Evolutionary conservation across 2,888 invertebrate species (phyloP).

Genomic region (Iphiclides podalirius): DNA sequence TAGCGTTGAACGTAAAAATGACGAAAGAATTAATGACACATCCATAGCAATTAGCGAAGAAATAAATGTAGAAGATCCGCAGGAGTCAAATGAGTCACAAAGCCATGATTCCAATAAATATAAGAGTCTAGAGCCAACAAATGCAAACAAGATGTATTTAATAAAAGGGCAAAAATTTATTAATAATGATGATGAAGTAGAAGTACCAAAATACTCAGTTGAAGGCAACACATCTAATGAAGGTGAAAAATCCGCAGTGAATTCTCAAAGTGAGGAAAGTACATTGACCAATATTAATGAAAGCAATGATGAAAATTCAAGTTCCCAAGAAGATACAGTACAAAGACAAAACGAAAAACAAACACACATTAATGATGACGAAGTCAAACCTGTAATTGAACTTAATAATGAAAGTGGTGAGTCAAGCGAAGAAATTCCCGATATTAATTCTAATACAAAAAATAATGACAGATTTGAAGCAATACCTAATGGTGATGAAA

Average conservation of each 20-base stretch:
- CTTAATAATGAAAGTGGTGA: constrained; percentile 50
- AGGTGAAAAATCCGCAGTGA: constrained; percentile 28
- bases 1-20: too few species aligned
- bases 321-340: constrained; percentile 6
- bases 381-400: constrained; percentile 68
- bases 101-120: too few species aligned
- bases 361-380: constrained; percentile 54
- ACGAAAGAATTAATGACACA: too few species aligned
- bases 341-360: constrained; percentile 27
- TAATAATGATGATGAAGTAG: too few species aligned
- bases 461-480: constrained; percentile 2
- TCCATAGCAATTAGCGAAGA: too few species aligned
- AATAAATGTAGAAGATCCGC: too few species aligned
- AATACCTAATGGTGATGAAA: not conserved
- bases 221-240: constrained; percentile 14
- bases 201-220: not conserved
- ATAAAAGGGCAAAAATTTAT: too few species aligned
- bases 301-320: constrained; percentile 6
- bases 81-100: too few species aligned
- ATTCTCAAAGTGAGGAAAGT: constrained; percentile 23
- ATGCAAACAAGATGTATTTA: too few species aligned
- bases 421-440: constrained; percentile 34
- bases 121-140: too few species aligned
- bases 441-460: constrained; percentile 3
- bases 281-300: not conserved